Evolutionary conservation across 2,113 vertebrate genomes (phyloP).

Genomic region (Holacanthus passer): DNA sequence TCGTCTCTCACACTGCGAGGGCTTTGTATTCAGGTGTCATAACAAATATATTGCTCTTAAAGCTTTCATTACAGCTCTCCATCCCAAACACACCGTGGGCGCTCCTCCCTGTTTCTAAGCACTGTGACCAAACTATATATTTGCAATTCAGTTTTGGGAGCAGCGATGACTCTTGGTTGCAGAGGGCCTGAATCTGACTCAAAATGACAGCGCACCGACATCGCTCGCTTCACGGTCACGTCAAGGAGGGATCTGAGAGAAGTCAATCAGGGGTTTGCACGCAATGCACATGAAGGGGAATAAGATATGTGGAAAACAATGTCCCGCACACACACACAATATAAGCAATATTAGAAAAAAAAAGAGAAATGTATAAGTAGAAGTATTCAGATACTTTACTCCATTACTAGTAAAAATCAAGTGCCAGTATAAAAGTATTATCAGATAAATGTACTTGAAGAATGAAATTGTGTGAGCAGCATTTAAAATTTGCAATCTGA

Average conservation of each 20-base stretch:
- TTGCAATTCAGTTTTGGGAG: background rate
- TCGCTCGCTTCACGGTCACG: conserved; percentile 4
- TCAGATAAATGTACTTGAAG: no score
- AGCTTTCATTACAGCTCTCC: background rate
- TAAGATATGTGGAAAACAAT: background rate
- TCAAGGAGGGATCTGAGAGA: background rate
- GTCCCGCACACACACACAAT: background rate
- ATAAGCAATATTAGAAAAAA: background rate
- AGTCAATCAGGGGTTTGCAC: background rate
- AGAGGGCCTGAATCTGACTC: conserved; percentile 16
- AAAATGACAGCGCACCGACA: conserved; percentile 13
- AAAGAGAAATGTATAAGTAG: no score
- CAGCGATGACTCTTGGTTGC: background rate
- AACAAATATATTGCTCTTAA: background rate
- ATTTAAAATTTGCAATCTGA: no score
- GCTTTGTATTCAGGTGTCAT: background rate
- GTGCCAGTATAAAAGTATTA: no score
- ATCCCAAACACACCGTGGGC: background rate
- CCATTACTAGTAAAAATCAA: no score
- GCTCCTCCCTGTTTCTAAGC: background rate
- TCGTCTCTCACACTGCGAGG: no score
- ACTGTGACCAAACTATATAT: background rate
- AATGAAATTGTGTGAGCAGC: no score
- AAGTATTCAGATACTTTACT: no score
- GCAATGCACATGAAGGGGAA: background rate